Conservation (phyloP, 2,888 invertebrate genomes). For the Uloborus plumipes region DNA sequence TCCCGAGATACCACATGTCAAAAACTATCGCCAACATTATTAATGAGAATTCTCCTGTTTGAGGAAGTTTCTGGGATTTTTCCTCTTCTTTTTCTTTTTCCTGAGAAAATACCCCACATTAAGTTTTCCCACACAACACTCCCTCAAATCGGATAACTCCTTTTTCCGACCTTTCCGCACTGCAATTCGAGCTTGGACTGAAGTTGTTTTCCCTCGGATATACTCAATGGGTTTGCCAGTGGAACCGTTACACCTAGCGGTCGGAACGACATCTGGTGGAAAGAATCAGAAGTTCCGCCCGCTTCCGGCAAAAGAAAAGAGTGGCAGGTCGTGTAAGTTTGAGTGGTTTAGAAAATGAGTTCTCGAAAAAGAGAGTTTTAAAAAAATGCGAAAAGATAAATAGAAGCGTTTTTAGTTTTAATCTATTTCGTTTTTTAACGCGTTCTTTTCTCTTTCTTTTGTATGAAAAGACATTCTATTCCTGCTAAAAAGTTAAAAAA, state of each 20-base stretch:
- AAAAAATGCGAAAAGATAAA: too few relatives aligned
- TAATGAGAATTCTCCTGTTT: background rate
- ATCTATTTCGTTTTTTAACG: too few relatives aligned
- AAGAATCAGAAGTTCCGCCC: background rate
- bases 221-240: background rate
- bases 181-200: conserved; percentile 6
- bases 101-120: too few relatives aligned
- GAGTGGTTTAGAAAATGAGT: too few relatives aligned
- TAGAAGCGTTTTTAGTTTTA: too few relatives aligned
- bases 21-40: conserved; percentile 5
- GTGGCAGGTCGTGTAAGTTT: background rate
- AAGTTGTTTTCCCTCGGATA: conserved; percentile 4
- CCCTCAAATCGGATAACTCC: background rate
- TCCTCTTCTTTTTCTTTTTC: too few relatives aligned
- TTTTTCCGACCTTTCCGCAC: background rate
- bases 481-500: too few relatives aligned
- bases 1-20: background rate
- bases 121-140: background rate
- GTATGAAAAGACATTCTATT: too few relatives aligned
- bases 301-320: background rate
- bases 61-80: background rate
- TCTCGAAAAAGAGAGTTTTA: too few relatives aligned
- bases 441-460: too few relatives aligned
- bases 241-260: conserved; percentile 4
- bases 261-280: conserved; percentile 33